phyloP scores from a whole-genome alignment of 2,888 invertebrate genomes.

The Subacronicta megacephala region DNA sequence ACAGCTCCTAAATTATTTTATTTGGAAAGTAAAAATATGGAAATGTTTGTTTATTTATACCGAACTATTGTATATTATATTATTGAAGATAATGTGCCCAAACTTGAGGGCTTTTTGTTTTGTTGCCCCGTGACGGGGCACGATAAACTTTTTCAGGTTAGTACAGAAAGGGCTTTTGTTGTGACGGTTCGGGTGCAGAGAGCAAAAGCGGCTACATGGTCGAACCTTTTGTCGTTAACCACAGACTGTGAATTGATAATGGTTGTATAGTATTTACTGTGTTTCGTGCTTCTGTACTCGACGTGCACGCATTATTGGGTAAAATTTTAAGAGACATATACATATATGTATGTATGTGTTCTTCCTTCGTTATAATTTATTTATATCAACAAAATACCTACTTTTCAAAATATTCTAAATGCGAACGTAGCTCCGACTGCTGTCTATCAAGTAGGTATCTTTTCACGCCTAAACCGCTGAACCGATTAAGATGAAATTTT shows the following conservation, averaged over 20 bases:
- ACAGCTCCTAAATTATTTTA: no score
- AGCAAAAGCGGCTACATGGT: conserved; percentile 72
- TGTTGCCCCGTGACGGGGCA: conserved; percentile 52
- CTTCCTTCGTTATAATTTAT: conserved; percentile 8
- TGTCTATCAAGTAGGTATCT: no score
- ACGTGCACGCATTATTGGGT: conserved; percentile 30
- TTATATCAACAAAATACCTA: neutral
- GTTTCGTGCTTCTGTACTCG: conserved; percentile 59
- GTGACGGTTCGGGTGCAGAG: conserved; percentile 63
- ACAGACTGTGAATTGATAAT: conserved; percentile 84
- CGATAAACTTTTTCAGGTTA: conserved; percentile 66
- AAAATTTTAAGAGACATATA: conserved; percentile 19
- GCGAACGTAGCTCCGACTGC: no score
- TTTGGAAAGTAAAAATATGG: no score
- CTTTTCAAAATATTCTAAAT: no score
- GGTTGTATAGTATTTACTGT: conserved; percentile 72
- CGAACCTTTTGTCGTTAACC: conserved; percentile 80
- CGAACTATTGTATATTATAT: conserved; percentile 39
- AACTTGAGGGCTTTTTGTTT: conserved; percentile 48
- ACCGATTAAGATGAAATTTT: no score
- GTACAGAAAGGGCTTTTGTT: conserved; percentile 73
- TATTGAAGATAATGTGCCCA: conserved; percentile 35
- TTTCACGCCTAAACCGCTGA: no score
- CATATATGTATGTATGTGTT: no score
- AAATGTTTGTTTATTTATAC: conserved; percentile 1